A percentile compares a stretch with the other conserved stretches of the same genome.
Evolutionary conservation across 2,888 invertebrate species (phyloP).

Genomic region (Drosophila melanocephala): DNA sequence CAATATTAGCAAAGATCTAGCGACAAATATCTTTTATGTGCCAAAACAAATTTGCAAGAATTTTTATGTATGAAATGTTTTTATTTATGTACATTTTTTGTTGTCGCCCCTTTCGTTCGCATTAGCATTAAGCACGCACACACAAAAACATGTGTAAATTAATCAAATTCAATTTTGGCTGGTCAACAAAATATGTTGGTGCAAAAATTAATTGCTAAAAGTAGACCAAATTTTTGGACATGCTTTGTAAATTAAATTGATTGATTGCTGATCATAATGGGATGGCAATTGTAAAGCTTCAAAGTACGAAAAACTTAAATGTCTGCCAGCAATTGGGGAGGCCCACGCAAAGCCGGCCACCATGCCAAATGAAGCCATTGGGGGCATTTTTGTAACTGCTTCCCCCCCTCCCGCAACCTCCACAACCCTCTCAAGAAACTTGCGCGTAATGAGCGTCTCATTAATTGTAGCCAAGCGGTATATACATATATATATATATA

Average conservation of each 20-base stretch:
- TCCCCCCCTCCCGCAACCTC: background rate
- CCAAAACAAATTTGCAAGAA: constrained; percentile 67
- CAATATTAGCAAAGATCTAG: constrained; percentile 62
- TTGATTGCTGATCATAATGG: constrained; percentile 42
- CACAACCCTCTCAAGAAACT: constrained; percentile 54
- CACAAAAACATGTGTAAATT: constrained; percentile 58
- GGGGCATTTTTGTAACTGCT: constrained; percentile 4
- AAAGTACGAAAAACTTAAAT: constrained; percentile 32
- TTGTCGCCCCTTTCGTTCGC: constrained; percentile 5
- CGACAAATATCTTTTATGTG: constrained; percentile 64
- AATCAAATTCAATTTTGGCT: constrained; percentile 61
- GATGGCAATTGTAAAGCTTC: constrained; percentile 35
- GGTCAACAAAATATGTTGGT: constrained; percentile 19
- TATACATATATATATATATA: background rate
- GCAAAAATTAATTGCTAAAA: constrained; percentile 20
- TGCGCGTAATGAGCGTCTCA: constrained; percentile 73
- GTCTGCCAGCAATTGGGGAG: constrained; percentile 46
- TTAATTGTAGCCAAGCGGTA: constrained; percentile 50
- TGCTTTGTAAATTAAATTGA: constrained; percentile 43
- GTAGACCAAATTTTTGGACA: constrained; percentile 24
- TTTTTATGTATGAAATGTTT: constrained; percentile 52
- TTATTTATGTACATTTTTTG: constrained; percentile 43
- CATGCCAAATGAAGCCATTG: constrained; percentile 62
- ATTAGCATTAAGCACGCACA: constrained; percentile 16
- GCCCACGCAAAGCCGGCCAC: constrained; percentile 46